Evolutionary conservation across 2,797 vertebrate genomes (phyloP).

Genomic region (Onychomys arenicola): DNA sequence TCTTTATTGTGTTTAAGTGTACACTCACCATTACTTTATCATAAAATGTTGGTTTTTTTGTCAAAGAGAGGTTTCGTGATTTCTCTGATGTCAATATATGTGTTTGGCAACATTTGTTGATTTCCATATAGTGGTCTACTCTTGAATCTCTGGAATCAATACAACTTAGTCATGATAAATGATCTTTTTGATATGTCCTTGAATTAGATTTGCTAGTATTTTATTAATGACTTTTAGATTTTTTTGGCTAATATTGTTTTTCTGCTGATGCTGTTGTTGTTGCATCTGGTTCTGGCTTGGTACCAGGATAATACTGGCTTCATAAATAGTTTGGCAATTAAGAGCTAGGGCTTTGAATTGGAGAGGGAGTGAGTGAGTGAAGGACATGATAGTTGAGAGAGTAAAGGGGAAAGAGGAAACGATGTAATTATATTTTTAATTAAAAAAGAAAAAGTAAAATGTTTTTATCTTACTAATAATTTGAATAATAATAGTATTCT

Average conservation of each 20-base stretch:
- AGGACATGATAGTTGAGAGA: neutral
- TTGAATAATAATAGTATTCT: neutral
- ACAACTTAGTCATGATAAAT: neutral
- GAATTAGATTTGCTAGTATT: neutral
- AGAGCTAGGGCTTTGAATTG: neutral
- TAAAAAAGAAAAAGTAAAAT: neutral
- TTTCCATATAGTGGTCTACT: neutral
- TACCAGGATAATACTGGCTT: neutral
- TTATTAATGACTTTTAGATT: neutral
- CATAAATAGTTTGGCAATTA: neutral
- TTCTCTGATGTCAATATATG: neutral
- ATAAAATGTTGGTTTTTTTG: neutral
- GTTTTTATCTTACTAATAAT: neutral
- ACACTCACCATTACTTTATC: neutral
- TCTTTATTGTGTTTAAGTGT: neutral
- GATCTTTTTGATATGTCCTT: neutral
- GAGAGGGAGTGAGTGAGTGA: neutral
- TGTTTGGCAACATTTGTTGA: neutral
- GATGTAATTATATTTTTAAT: neutral
- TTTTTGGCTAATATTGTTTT: neutral
- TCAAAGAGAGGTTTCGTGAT: neutral
- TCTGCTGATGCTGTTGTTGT: neutral
- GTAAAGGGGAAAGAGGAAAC: neutral
- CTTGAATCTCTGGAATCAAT: neutral
- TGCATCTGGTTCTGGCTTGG: neutral